Conservation (phyloP, 2,113 vertebrate genomes). For the Dissostichus mawsoni region DNA sequence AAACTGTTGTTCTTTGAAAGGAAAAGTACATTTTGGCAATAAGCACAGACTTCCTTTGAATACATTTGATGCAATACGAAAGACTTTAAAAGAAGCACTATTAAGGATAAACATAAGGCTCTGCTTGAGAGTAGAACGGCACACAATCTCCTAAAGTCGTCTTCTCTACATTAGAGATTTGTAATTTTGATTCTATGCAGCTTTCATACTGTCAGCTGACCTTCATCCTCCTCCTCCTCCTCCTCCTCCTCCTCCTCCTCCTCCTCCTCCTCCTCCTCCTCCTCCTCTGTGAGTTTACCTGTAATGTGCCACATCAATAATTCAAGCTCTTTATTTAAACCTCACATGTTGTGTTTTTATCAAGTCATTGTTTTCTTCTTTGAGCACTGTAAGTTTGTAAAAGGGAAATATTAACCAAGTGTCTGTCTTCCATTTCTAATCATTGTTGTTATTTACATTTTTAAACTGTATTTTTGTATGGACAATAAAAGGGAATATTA, state of each 20-base stretch:
- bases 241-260: conserved; percentile 14
- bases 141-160: neutral
- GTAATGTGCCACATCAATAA: conserved; percentile 27
- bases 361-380: neutral
- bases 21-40: neutral
- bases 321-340: conserved; percentile 12
- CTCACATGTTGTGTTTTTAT: conserved; percentile 11
- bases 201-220: conserved; percentile 34
- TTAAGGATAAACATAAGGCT: neutral
- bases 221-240: conserved; percentile 9
- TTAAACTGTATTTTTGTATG: too few relatives aligned
- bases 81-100: neutral
- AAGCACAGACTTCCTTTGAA: neutral
- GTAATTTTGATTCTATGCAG: conserved; percentile 60
- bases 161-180: conserved; percentile 74
- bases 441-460: conserved; percentile 12
- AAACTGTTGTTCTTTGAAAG: neutral
- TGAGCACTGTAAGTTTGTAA: conserved; percentile 24
- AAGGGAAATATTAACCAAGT: conserved; percentile 38
- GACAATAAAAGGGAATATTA: neutral
- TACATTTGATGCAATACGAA: neutral
- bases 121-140: neutral
- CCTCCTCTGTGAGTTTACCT: conserved; percentile 7
- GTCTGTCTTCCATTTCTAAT: conserved; percentile 17
- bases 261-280: conserved; percentile 2